Percentiles rank a stretch among this genome's conserved stretches.
These are phyloP conservation scores for Tribolium castaneum DNA, from an alignment of 1,140 invertebrate species.

Conservation along the genomic window DNA sequence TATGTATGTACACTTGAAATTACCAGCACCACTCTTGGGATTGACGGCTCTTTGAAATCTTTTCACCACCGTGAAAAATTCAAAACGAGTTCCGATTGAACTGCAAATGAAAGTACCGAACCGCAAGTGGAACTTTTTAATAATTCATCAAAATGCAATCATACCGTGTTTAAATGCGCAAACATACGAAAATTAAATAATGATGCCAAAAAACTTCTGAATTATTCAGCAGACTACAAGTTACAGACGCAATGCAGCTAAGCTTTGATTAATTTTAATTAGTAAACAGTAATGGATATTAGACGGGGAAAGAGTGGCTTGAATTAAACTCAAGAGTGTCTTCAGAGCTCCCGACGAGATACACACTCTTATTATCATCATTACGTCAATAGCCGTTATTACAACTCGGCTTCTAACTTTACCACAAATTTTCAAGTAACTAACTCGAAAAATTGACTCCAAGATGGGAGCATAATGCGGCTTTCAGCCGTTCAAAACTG, in stretches of 20 bases:
- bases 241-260: not conserved
- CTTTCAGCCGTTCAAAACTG: not conserved
- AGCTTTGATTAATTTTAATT: conserved; percentile 11
- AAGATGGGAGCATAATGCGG: not conserved
- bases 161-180: not conserved
- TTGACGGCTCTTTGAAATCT: conserved; percentile 14
- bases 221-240: not conserved
- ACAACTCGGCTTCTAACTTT: not conserved
- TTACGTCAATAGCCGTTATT: conserved; percentile 6
- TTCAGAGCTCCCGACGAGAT: not conserved
- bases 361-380: conserved; percentile 9
- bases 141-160: conserved; percentile 18
- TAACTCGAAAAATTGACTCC: too few species aligned
- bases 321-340: not conserved
- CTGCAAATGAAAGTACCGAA: conserved; percentile 15
- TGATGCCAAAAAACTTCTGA: not conserved
- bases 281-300: not conserved
- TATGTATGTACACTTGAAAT: conserved; percentile 24
- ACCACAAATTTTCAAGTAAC: not conserved
- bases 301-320: not conserved
- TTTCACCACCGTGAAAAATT: conserved; percentile 10
- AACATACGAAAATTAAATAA: not conserved
- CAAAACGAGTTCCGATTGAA: conserved; percentile 27
- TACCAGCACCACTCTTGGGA: conserved; percentile 14
- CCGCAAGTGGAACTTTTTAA: conserved; percentile 9